Conservation (phyloP, 2,888 invertebrate genomes). For the Oscheius myriophilus region DNA sequence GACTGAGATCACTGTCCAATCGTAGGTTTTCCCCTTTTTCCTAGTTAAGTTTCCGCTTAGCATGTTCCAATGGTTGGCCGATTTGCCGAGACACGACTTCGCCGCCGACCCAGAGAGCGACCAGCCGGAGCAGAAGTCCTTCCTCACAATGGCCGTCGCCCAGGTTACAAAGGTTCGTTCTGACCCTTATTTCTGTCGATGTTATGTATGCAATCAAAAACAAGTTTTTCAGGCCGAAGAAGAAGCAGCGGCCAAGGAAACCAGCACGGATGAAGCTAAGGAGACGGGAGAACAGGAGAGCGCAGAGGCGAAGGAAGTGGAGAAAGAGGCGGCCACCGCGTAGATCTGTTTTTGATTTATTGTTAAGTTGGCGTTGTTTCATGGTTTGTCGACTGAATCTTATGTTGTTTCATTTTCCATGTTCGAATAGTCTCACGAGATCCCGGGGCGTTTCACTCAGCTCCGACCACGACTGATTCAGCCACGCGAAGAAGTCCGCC, state of each 20-base stretch:
- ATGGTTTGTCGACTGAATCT: not conserved
- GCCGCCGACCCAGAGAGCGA: slow-evolving; percentile 46
- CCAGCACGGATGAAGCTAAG: not conserved
- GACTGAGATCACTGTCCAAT: slow-evolving; percentile 57
- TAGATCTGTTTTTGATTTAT: slow-evolving; percentile 14
- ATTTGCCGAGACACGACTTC: slow-evolving; percentile 62
- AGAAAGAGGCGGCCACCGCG: slow-evolving; percentile 2
- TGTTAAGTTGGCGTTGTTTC: slow-evolving; percentile 15
- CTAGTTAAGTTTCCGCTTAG: slow-evolving; percentile 33
- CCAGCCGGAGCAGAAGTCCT: slow-evolving; percentile 39
- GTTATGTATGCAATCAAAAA: too few relatives aligned
- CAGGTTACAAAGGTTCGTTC: slow-evolving; percentile 23
- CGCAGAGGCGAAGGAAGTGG: not conserved
- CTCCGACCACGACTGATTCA: slow-evolving; percentile 19
- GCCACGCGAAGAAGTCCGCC: slow-evolving; percentile 8
- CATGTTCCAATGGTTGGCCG: slow-evolving; percentile 67
- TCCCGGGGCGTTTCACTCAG: slow-evolving; percentile 18
- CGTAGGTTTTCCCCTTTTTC: slow-evolving; percentile 41
- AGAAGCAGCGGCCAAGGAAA: not conserved
- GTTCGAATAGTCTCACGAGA: slow-evolving; percentile 11
- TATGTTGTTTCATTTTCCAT: slow-evolving; percentile 6
- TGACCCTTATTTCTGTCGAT: too few relatives aligned
- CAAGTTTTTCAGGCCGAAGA: slow-evolving; percentile 3
- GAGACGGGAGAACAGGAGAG: not conserved
- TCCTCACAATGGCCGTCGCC: slow-evolving; percentile 49